Conservation (phyloP, 2,888 invertebrate species). For the Drosophila sordidula region DNA sequence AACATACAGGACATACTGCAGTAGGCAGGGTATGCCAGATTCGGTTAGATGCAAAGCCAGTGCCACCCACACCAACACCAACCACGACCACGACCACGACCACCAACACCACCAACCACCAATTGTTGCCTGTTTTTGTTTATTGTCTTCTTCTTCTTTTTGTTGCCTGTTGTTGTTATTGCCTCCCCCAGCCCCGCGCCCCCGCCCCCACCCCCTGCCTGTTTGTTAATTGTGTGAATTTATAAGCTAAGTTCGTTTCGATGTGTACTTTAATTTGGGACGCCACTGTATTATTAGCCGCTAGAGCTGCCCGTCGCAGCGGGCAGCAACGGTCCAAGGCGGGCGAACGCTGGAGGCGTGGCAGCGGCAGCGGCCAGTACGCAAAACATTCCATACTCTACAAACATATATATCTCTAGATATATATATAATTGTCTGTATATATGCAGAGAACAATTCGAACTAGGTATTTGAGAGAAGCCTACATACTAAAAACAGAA, state of each 20-base stretch:
- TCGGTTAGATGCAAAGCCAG: too few species aligned
- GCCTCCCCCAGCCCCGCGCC: slow-evolving; percentile 8
- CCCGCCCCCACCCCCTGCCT: slow-evolving; percentile 3
- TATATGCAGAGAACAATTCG: slow-evolving; percentile 9
- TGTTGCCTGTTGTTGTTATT: slow-evolving; percentile 68
- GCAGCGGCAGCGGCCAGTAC: slow-evolving; percentile 47
- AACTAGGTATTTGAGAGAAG: slow-evolving; percentile 53
- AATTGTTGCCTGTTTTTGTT: slow-evolving; percentile 57
- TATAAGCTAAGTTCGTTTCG: slow-evolving; percentile 67
- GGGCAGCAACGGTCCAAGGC: slow-evolving; percentile 56
- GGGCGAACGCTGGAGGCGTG: slow-evolving; percentile 50
- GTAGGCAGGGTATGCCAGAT: slow-evolving; percentile 47
- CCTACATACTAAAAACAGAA: background rate
- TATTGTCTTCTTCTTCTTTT: slow-evolving; percentile 26
- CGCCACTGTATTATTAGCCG: slow-evolving; percentile 61
- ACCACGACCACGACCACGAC: background rate
- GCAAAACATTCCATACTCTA: slow-evolving; percentile 55
- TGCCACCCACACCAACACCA: too few species aligned
- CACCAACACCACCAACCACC: slow-evolving; percentile 31
- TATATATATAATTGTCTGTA: slow-evolving; percentile 7
- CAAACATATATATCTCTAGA: slow-evolving; percentile 5
- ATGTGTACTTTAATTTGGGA: slow-evolving; percentile 72
- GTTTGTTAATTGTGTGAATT: slow-evolving; percentile 70
- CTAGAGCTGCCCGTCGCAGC: slow-evolving; percentile 36
- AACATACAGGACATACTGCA: slow-evolving; percentile 89